phyloP scores from a whole-genome alignment of 1,140 invertebrate species.

The Rhopalosiphum padi region DNA sequence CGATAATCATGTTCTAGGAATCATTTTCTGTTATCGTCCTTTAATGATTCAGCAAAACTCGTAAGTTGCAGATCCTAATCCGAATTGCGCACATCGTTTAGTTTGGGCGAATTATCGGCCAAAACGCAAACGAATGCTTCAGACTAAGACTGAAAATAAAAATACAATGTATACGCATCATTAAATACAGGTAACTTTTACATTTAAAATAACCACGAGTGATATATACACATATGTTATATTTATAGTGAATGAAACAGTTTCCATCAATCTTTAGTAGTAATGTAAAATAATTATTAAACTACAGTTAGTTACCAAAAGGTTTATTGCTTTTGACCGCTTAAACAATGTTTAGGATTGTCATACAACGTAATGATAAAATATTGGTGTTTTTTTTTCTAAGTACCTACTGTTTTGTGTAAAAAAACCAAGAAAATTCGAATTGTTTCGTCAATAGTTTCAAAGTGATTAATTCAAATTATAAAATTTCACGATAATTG shows the following conservation, averaged over 20 bases:
- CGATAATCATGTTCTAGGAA: background rate
- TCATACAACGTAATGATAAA: background rate
- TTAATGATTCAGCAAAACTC: background rate
- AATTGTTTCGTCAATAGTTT: background rate
- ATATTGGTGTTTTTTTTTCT: background rate
- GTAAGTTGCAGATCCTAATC: background rate
- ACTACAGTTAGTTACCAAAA: background rate
- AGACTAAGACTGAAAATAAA: background rate
- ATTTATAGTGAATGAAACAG: background rate
- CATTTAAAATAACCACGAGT: background rate
- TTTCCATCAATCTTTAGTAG: background rate
- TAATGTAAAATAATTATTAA: background rate
- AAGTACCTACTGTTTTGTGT: background rate
- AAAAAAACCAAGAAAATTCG: background rate
- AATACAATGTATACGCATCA: background rate
- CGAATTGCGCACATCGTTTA: background rate
- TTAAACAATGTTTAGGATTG: background rate
- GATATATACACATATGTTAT: background rate
- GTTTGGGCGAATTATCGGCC: background rate
- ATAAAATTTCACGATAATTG: background rate
- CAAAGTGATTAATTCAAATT: background rate
- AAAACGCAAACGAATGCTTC: background rate
- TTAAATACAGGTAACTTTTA: background rate
- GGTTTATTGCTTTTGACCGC: background rate
- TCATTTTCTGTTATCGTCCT: background rate